phyloP scores from a whole-genome alignment of 2,888 invertebrate species.

The Chromoteleia sp. region DNA sequence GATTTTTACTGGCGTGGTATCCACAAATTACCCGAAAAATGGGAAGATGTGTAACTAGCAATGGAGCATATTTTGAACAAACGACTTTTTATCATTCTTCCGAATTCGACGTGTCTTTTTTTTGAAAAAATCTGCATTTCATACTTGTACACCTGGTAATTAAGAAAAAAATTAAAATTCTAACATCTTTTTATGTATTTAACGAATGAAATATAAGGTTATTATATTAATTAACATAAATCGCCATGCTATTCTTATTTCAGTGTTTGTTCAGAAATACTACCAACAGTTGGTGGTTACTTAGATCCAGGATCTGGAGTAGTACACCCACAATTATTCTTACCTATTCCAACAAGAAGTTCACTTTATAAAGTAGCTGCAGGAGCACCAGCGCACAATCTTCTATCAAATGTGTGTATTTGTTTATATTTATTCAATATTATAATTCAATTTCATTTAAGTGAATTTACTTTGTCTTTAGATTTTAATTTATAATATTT shows the following conservation, averaged over 20 bases:
- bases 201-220: too few species aligned
- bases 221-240: too few species aligned
- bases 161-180: too few species aligned
- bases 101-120: too few species aligned
- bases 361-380: conserved; percentile 84
- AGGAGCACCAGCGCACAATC: conserved; percentile 81
- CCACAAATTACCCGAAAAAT: too few species aligned
- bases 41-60: too few species aligned
- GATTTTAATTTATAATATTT: conserved; percentile 4
- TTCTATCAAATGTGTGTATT: conserved; percentile 81
- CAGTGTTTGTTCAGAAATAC: conserved; percentile 80
- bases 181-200: too few species aligned
- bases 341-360: conserved; percentile 86
- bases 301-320: conserved; percentile 81
- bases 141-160: too few species aligned
- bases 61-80: too few species aligned
- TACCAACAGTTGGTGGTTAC: conserved; percentile 80
- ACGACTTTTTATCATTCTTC: too few species aligned
- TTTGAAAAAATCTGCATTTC: too few species aligned
- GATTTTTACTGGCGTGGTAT: too few species aligned
- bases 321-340: conserved; percentile 89
- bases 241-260: conserved; percentile 12
- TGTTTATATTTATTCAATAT: not conserved
- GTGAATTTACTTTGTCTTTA: not conserved
- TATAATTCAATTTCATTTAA: not conserved